Base-by-base conservation (phyloP, 2,888 invertebrate species). In the Hybos culiciformis region DNA sequence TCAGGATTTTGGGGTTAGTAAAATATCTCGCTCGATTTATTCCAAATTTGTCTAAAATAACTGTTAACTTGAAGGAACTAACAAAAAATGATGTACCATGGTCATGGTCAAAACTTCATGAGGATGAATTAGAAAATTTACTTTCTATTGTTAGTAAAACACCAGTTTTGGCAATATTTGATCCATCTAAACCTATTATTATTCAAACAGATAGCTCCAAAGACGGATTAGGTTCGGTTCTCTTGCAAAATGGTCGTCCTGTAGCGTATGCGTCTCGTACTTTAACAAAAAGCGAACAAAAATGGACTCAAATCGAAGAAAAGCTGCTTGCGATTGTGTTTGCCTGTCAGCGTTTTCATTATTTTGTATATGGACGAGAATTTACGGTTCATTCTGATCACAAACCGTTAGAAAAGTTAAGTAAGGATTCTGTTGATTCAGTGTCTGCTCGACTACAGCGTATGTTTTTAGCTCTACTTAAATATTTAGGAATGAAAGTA, bases 261-360 rank as follows among this genome's bases (percentile, higher is more conserved):
- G 51, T 61, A 12, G 55, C 54, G n/a, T 62, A 54, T 50, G 57
- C 58, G 5, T 61, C 59, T 21, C 37, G 56, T 47, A 55, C 53
- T 23, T 43, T 61, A 14, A 55, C 48, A 11, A 31, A 45, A 24
- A 50, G 53, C 21, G 58, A 61, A 43, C 49, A 54, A 45, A 58
- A 53, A 29, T 61, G 57, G 50, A 51, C 59, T 6, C 61, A 66
- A 51, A 61, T 66, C 6, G 61, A 65, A 50, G 62, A 62, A 46
- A 59, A 64, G 47, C 43, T 58, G 3, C 47, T 63, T 37, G 59
- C 59, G 20, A 55, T 59, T 11, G 31, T 53, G 4, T 58, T 56
- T 47, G 56, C 58, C 5, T 53, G 52, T 34, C 48, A 54, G 42
- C 58, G 58, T 47, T 62, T 62, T 50, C 56, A 59, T 50, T 54